Evolutionary conservation across 2,797 vertebrate species (phyloP).

Genomic region (Sebastes oblongus): DNA sequence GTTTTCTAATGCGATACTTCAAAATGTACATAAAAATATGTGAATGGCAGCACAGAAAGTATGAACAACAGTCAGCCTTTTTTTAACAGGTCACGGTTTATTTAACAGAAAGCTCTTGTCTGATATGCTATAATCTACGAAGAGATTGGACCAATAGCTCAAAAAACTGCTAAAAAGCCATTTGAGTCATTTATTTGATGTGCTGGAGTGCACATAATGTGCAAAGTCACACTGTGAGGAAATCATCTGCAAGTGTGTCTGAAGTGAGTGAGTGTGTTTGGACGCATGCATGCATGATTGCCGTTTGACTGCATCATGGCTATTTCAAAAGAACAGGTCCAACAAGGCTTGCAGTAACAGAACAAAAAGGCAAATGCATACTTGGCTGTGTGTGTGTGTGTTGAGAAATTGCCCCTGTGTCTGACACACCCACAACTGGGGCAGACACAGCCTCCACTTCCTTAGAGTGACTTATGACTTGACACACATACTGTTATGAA

Average conservation of each 20-base stretch:
- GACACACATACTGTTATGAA: slow-evolving; percentile 27
- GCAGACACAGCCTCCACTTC: slow-evolving; percentile 10
- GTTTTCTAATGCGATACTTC: too few relatives aligned
- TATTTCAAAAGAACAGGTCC: slow-evolving; percentile 60
- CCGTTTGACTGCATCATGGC: not conserved
- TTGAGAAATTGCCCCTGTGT: slow-evolving; percentile 32
- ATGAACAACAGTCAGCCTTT: too few relatives aligned
- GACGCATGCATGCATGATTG: not conserved
- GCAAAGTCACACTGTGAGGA: slow-evolving; percentile 4
- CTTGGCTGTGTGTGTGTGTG: slow-evolving; percentile 7
- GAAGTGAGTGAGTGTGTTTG: not conserved
- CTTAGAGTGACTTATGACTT: slow-evolving; percentile 19
- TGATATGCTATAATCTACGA: not conserved
- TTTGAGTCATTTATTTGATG: not conserved
- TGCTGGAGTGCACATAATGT: not conserved
- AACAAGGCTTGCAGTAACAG: slow-evolving; percentile 24
- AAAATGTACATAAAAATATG: too few relatives aligned
- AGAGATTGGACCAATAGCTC: too few relatives aligned
- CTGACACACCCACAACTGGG: slow-evolving; percentile 47
- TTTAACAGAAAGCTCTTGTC: not conserved
- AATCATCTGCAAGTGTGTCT: not conserved
- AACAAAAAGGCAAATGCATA: slow-evolving; percentile 13
- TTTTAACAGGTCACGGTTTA: not conserved
- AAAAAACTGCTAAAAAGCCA: too few relatives aligned
- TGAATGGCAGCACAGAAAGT: too few relatives aligned